Base-by-base conservation (phyloP, 2,797 vertebrate genomes). In the Rhincodon typus region DNA sequence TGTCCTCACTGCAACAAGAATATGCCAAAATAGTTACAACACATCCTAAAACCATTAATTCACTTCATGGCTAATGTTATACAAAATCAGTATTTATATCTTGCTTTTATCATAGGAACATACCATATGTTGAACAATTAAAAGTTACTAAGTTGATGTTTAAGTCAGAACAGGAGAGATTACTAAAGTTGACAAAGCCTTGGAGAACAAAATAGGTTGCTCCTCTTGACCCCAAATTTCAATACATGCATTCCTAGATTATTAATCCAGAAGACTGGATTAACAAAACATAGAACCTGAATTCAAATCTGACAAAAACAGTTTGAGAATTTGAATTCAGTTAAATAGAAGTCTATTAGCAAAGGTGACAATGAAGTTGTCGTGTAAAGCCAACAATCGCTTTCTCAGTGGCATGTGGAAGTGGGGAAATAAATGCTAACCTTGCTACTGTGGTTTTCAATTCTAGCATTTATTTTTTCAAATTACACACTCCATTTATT, bases 1-100 rank as follows among this genome's bases (percentile, higher is more conserved):
- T 99, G 97, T 99, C 98, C 97, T 99, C 98, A 2, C 99, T 99
- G 96, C 57, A 96, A 96, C 95, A 57, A 96, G 23, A 94, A 84
- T 25, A 82, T 72, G 67, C 0, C 34, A 66, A 30, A 21, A 34
- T 25, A 8, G 25, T 42, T n/a, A 15, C 19, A 25, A 82, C 79
- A 95, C 74, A 27, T 69, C 23, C 62, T 88, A 88, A 34, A 53
- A 10, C 50, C 46, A 88, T 90, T 57, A 66, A 30, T 62, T 84
- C 82, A 84, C 82, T 84, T 84, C 87, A n/a, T 90, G 53, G 15
- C 53, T 90, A 57, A 53, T 53, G 12, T 62, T 90, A 90, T 90
- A n/a, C 50, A 90, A 34, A 62, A 34, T 57, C 13, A 8, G 12
- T 38, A 53, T 53, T 57, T 88, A 88, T 50, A 53, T 27, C 12